Conservation (phyloP, 37 sponge, comb jelly and placozoan genomes). For the Hormiphora californensis region DNA sequence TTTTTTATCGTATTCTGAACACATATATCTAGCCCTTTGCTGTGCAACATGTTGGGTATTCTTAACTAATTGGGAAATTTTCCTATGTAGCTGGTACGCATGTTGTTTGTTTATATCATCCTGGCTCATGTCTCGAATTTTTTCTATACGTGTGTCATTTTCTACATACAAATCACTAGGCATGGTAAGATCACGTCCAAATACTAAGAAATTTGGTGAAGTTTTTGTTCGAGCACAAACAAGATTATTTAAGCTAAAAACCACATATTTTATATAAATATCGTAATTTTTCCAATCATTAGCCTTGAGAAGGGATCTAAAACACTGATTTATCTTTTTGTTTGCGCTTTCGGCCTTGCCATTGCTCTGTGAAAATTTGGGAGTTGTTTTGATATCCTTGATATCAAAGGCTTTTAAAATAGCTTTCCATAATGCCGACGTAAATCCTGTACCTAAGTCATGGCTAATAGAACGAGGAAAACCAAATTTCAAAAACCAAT, state of each 20-base stretch:
- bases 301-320: background rate
- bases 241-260: slow-evolving; percentile 26
- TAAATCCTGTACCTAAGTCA: slow-evolving; percentile 29
- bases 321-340: slow-evolving; percentile 22
- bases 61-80: background rate
- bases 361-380: slow-evolving; percentile 10
- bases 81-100: background rate
- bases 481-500: slow-evolving; percentile 2
- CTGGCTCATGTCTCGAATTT: background rate
- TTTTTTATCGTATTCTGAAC: background rate
- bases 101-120: background rate
- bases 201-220: slow-evolving; percentile 40
- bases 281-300: slow-evolving; percentile 49
- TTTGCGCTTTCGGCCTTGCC: slow-evolving; percentile 25
- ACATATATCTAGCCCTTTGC: background rate
- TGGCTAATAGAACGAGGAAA: background rate
- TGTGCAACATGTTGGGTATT: background rate
- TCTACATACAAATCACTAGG: slow-evolving; percentile 19
- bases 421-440: slow-evolving; percentile 22
- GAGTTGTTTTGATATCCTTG: slow-evolving; percentile 18
- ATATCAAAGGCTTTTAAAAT: slow-evolving; percentile 29
- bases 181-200: background rate
- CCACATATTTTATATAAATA: slow-evolving; percentile 28
- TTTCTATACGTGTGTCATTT: background rate
- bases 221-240: background rate